Conservation (phyloP, 2,113 vertebrate species). For the Montifringilla adamsi region DNA sequence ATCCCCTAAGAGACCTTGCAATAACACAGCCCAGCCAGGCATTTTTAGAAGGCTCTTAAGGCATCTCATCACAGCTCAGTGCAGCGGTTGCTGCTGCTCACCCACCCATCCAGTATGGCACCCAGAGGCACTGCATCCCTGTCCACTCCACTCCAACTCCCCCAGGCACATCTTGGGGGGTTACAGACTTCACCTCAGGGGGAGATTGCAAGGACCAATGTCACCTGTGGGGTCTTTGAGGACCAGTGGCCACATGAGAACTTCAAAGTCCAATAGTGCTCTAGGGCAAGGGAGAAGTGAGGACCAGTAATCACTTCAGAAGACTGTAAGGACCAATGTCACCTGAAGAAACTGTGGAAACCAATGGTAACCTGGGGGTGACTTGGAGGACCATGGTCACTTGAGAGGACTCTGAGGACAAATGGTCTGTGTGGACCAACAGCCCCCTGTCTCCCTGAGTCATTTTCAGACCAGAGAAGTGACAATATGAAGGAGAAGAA, state of each 20-base stretch:
- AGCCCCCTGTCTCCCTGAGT: not conserved
- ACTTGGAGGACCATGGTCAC: too few species aligned
- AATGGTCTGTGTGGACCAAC: not conserved
- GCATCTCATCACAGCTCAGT: not conserved
- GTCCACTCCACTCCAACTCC: not conserved
- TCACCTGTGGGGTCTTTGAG: not conserved
- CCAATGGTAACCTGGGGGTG: not conserved
- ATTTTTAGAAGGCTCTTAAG: not conserved
- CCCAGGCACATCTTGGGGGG: rapidly evolving
- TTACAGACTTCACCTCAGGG: not conserved
- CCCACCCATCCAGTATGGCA: not conserved
- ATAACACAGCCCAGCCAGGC: not conserved
- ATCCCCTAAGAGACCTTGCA: not conserved
- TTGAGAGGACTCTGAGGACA: not conserved
- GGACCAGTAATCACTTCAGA: not conserved
- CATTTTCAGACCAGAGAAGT: not conserved
- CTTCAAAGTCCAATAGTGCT: not conserved
- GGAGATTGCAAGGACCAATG: not conserved
- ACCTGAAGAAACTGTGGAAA: not conserved
- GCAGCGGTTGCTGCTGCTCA: not conserved
- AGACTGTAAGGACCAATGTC: not conserved
- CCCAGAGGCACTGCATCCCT: not conserved
- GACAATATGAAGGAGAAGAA: not conserved
- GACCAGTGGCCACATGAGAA: not conserved
- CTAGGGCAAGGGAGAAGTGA: not conserved